Conservation (phyloP, 2,797 vertebrate genomes). For the Oceanodroma leucorhoa region DNA sequence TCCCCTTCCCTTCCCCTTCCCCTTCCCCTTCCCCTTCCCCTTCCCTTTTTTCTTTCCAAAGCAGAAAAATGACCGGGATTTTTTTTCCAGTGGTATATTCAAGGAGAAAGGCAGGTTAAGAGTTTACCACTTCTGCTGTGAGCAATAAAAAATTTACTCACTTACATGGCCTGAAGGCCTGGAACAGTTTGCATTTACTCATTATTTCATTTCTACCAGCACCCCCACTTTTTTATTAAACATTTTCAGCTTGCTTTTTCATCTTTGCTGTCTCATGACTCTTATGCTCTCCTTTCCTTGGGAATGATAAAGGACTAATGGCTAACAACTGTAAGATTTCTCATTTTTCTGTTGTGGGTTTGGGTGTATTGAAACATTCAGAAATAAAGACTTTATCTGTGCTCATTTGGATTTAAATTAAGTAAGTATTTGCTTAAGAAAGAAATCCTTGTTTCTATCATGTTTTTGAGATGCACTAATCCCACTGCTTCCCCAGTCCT, state of each 20-base stretch:
- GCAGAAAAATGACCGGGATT: not conserved
- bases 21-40: not conserved
- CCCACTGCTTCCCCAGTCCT: not conserved
- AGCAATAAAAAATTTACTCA: not conserved
- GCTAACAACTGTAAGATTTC: not conserved
- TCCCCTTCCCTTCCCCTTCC: too few species aligned
- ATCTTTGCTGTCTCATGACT: not conserved
- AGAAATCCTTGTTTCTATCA: not conserved
- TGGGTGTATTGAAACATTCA: not conserved
- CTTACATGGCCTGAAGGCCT: not conserved
- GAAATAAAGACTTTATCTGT: not conserved
- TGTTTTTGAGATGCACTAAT: not conserved
- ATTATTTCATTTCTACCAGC: not conserved
- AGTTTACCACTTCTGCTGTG: not conserved
- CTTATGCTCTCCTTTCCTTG: not conserved
- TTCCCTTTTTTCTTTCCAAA: not conserved
- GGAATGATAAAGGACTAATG: not conserved
- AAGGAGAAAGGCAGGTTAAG: not conserved
- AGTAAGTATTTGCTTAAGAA: not conserved
- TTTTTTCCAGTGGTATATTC: not conserved
- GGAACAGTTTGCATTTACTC: not conserved
- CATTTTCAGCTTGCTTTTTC: not conserved
- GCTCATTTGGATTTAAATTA: not conserved
- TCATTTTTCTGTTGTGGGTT: not conserved
- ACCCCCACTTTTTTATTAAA: not conserved